Evolutionary conservation across 2,113 vertebrate genomes (phyloP), one percentile per base, ranked within the genome.

Genomic region (Chloebia gouldiae): DNA sequence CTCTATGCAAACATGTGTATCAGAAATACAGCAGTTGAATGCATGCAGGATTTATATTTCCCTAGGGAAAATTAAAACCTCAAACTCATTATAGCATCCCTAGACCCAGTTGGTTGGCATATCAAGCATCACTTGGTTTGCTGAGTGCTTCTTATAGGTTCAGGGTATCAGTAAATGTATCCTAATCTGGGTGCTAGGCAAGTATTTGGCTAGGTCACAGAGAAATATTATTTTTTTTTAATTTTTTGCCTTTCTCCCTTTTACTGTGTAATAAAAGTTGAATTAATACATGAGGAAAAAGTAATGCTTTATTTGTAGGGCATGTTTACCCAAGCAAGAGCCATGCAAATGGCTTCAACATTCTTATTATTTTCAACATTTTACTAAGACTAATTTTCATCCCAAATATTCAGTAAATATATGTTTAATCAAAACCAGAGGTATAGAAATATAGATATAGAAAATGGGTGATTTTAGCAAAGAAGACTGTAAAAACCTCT

Each of bases 11-110:
- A 81, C 66, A 92, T 1, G 1, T 93, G 82, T 88, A 81, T 86
- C 80, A 92, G 86, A 95, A 93, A 78, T 71, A 86, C 68, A 92
- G 81, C 76, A 70, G 59, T 6, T 72, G 71, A 90, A 92, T 92
- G 82, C 80, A 35, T 39, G 35, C 44, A 42, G 64, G 68, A 77
- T 86, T 96, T 90, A 70, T 92, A 90, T 92, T 94, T 93, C 92
- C 54, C 91, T 42, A 8, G 64, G 51, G 94, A 77, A 90, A 92
- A 92, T 35, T 88, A 90, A 92, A 83, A 77, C 51, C 86, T 93
- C 57, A 81, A 56, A 37, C 19, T 88, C 72, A 56, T 83, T 77
- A 59, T 9, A 77, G 35, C 42, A 77, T 77, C 28, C 44, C 51
- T 70, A 25, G 65, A 51, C 39, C 42, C 44, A 71, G 39, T 0